Percentiles rank a stretch among this genome's conserved stretches.
Evolutionary conservation across 2,113 vertebrate genomes (phyloP).

Genomic region (Ailuropoda melanoleuca): DNA sequence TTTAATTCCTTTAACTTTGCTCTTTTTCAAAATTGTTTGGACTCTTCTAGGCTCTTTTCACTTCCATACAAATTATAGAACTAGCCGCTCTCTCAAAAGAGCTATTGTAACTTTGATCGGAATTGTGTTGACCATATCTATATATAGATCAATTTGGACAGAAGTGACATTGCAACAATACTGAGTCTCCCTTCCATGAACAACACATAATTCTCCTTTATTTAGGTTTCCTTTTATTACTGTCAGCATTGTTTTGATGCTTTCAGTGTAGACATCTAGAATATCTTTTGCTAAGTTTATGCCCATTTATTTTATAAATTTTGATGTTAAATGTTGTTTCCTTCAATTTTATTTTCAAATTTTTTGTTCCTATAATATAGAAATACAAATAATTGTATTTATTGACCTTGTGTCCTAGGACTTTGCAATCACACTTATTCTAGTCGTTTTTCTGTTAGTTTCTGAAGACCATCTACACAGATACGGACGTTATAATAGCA

Average conservation of each 20-base stretch:
- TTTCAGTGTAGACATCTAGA: neutral
- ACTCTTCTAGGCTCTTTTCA: neutral
- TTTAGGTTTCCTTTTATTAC: neutral
- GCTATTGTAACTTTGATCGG: neutral
- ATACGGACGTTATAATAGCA: neutral
- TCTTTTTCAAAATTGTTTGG: neutral
- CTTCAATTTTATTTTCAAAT: conserved; percentile 13
- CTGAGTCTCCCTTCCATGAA: neutral
- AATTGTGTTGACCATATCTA: neutral
- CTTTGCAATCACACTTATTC: neutral
- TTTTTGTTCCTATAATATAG: neutral
- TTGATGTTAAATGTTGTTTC: neutral
- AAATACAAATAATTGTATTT: neutral
- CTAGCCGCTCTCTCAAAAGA: neutral
- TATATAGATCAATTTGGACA: neutral
- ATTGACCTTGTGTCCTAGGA: neutral
- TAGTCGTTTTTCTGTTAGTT: neutral
- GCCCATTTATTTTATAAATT: neutral
- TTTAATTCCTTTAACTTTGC: neutral
- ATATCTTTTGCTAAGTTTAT: neutral
- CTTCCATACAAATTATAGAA: neutral
- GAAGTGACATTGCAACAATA: neutral
- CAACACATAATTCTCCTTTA: neutral
- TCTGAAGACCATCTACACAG: neutral
- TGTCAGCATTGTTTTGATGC: neutral